Percentiles rank a stretch among this genome's conserved stretches.
These are phyloP conservation scores for Prochilodus magdalenae DNA, from an alignment of 2,113 vertebrate genomes.

Conservation along the genomic window DNA sequence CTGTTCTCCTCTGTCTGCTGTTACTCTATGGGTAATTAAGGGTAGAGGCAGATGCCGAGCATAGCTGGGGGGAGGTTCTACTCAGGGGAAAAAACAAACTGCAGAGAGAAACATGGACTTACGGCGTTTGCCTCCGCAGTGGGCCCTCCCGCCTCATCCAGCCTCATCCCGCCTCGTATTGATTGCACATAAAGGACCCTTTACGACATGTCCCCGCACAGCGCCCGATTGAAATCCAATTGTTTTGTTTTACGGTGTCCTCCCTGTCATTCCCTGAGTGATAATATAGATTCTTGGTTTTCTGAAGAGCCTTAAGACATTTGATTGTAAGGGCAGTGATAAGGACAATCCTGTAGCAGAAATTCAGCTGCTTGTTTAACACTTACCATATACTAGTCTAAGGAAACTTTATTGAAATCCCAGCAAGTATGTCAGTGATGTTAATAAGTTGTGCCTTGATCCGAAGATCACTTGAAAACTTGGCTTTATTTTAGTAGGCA, in stretches of 20 bases:
- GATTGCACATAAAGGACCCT: slow-evolving; percentile 73
- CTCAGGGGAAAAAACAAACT: slow-evolving; percentile 18
- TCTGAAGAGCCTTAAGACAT: slow-evolving; percentile 25
- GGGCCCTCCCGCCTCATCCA: slow-evolving; percentile 62
- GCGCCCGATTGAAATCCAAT: slow-evolving; percentile 72
- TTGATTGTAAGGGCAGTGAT: slow-evolving; percentile 23
- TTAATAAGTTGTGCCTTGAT: too few relatives aligned
- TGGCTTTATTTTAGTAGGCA: too few relatives aligned
- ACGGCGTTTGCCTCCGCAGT: background rate
- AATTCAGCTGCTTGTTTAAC: slow-evolving; percentile 12
- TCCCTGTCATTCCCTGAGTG: slow-evolving; percentile 18
- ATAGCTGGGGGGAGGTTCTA: slow-evolving; percentile 8
- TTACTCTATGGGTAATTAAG: slow-evolving; percentile 19
- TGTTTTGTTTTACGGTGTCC: slow-evolving; percentile 61
- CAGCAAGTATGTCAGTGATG: too few relatives aligned
- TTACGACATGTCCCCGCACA: slow-evolving; percentile 68
- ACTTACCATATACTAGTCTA: background rate
- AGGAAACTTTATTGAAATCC: background rate
- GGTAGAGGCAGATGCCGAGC: slow-evolving; percentile 2
- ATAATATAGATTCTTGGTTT: slow-evolving; percentile 43
- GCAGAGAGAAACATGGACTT: slow-evolving; percentile 12
- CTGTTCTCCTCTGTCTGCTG: background rate
- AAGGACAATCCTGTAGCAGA: slow-evolving; percentile 15
- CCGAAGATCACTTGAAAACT: too few relatives aligned
- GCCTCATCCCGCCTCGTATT: slow-evolving; percentile 68